These are phyloP conservation scores for Buteo buteo DNA, from an alignment of 2,113 vertebrate genomes.

Conservation along the genomic window DNA sequence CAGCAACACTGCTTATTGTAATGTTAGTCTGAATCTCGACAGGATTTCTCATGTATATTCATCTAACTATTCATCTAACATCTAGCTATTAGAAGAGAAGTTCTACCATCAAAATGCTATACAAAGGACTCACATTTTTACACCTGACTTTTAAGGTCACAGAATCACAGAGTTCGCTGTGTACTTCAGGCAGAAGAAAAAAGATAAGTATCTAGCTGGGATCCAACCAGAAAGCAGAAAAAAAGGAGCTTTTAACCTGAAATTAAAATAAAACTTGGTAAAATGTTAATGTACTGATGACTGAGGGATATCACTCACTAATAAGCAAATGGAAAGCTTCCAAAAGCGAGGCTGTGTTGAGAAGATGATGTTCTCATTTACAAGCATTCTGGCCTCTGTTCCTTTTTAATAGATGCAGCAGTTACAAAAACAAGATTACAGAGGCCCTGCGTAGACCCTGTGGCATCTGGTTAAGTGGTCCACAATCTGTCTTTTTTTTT, in stretches of 20 bases:
- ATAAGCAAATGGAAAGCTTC: constrained; percentile 11
- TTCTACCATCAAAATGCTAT: background rate
- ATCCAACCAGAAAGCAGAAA: background rate
- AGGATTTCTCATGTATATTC: background rate
- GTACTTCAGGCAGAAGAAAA: background rate
- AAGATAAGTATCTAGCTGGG: background rate
- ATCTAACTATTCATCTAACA: background rate
- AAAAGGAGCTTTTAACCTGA: background rate
- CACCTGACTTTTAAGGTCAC: background rate
- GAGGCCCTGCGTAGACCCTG: background rate
- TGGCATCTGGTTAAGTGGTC: constrained; percentile 39
- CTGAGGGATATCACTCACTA: constrained; percentile 11
- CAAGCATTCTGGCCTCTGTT: constrained; percentile 24
- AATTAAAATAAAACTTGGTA: background rate
- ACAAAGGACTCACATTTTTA: background rate
- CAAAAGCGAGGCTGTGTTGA: background rate
- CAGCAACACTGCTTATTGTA: background rate
- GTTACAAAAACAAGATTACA: constrained; percentile 54
- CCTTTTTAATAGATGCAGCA: constrained; percentile 9
- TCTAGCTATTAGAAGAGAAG: background rate
- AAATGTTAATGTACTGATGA: background rate
- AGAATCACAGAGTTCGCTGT: background rate
- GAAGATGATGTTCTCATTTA: constrained; percentile 20
- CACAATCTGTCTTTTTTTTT: constrained; percentile 7
- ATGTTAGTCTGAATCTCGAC: background rate